Evolutionary conservation across 2,888 invertebrate genomes (phyloP), one percentile per base, ranked within the genome.

Genomic region (Frankliniella intonsa): DNA sequence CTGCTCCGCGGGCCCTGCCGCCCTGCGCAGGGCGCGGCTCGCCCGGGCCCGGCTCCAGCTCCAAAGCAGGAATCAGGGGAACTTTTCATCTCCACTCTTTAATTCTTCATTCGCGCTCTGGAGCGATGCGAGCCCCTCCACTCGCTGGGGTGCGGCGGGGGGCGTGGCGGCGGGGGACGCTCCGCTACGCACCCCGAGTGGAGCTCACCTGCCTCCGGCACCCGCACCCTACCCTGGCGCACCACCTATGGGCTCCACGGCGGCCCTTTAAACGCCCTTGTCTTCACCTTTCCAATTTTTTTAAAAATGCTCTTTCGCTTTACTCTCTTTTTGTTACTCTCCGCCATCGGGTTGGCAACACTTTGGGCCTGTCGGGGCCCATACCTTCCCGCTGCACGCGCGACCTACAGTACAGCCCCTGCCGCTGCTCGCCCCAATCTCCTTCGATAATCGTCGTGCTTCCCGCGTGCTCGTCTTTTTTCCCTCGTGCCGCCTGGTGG

Each of bases 11-110:
- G 14, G 55, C 3, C 55, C 55, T 8, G 9, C 55, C 55, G 55
- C 55, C 55, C 55, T 17, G 55, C 55, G 55, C 55, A 55, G 55
- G 55, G 55, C 55, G 69, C 69, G 69, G 22, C 69, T 19, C 69
- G n/a, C 19, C 69, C 69, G 22, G 11, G 69, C 65, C 38, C 17
- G 65, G n/a, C 65, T 9, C 65, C 17, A 19, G 65, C 65, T 19
- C 19, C 14, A 11, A 65, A 65, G 65, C 69, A 69, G 69, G 69
- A 69, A 69, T 69, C 69, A 69, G 69, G 69, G 38, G 69, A 69
- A 69, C 69, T 69, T 69, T 69, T 69, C 69, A 69, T 69, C 69
- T 69, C 69, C 69, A 69, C 69, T 69, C 69, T 69, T 69, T 69
- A 69, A 69, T 69, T 69, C 69, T 69, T 69, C 69, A 69, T 69